Conservation (phyloP, 2,113 vertebrate species). For the Callithrix jacchus region DNA sequence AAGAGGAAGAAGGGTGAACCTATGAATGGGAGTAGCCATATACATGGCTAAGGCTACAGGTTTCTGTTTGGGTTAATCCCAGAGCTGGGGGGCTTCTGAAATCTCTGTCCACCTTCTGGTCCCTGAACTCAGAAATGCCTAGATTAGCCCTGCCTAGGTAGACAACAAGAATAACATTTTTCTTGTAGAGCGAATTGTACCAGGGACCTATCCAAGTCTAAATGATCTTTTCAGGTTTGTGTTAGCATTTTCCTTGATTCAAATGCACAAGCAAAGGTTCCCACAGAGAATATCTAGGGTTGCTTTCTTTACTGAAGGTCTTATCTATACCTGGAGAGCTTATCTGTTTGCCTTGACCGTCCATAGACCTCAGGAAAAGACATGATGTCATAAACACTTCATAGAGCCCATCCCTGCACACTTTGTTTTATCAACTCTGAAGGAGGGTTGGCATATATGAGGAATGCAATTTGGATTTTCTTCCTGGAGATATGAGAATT, state of each 20-base stretch:
- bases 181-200: not conserved
- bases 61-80: not conserved
- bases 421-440: not conserved
- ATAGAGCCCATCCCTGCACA: not conserved
- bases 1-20: not conserved
- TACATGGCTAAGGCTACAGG: not conserved
- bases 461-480: not conserved
- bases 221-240: not conserved
- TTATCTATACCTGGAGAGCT: not conserved
- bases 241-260: not conserved
- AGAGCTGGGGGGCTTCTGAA: not conserved
- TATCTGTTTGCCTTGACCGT: not conserved
- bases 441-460: not conserved
- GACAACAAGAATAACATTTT: not conserved
- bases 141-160: not conserved
- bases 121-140: not conserved
- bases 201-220: not conserved
- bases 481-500: not conserved
- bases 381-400: not conserved
- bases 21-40: not conserved
- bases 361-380: not conserved
- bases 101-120: not conserved
- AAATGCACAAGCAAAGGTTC: not conserved
- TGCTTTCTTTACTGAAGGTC: not conserved
- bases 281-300: not conserved